Base-by-base conservation (phyloP, 2,888 invertebrate genomes). In the Dioctria linearis region DNA sequence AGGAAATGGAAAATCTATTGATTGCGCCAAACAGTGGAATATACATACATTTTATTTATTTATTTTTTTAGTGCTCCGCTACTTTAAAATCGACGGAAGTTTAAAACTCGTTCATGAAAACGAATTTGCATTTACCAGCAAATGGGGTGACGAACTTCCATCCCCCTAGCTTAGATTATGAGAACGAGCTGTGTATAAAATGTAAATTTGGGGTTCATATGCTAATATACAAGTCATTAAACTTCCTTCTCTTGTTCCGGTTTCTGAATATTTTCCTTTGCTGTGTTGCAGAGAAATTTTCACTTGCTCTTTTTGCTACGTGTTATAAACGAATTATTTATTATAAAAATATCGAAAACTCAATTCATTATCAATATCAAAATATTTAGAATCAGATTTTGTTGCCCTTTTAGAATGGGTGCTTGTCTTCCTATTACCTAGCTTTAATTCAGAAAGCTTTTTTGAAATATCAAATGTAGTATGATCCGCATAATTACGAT, bases 81-180 rank as follows among this genome's bases (percentile, higher is more conserved):
- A n/a, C 25, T 25, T 61, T 61, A 5, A 61, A 6, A 25, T 25
- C 25, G 11, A 25, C 61, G 61, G 61, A 61, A 61, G 61, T 61
- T 61, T 37, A 61, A 61, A 61, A 61, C 61, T 61, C 61, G 61
- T 61, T 61, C n/a, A 61, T 11, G 37, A 61, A 61, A 61, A 8
- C 61, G 61, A 61, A 61, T 61, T 61, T 61, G 61, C 61, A 61
- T 61, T 25, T 61, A 8, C 5, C 61, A 61, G 5, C 11, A 6
- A 37, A 4, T 61, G 39, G 61, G 61, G 61, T 61, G 37, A 61
- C 5, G 39, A 37, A 61, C n/a, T 61, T 61, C 37, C 11, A 61
- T 61, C 54, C 54, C 54, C 11, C 4, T 54, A 11, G n/a, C 37
- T 61, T n/a, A 5, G 61, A 37, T 5, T 39, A 25, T 61, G 61